Evolutionary conservation across 2,888 invertebrate species (phyloP).

Genomic region (Coenonympha glycerion): DNA sequence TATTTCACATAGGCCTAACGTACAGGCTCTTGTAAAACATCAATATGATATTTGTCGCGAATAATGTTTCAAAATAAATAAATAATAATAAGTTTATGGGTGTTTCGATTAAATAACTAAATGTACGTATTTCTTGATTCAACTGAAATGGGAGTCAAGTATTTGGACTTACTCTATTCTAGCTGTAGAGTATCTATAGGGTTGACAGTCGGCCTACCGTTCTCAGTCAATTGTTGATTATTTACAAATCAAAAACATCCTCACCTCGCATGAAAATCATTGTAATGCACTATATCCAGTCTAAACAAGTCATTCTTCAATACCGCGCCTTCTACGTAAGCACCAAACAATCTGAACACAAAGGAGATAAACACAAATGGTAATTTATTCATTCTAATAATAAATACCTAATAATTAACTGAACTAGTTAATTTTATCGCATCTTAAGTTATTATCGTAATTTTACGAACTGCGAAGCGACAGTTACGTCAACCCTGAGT

Average conservation of each 20-base stretch:
- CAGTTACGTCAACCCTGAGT: conserved; percentile 18
- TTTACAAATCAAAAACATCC: not conserved
- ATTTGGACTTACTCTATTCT: no score
- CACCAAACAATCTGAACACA: conserved; percentile 13
- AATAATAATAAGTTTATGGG: no score
- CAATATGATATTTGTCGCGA: no score
- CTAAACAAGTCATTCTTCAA: conserved; percentile 47
- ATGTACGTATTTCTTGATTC: no score
- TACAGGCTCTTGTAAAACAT: no score
- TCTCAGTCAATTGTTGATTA: not conserved
- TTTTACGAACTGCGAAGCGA: conserved; percentile 1
- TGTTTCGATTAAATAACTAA: no score
- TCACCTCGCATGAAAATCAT: conserved; percentile 76
- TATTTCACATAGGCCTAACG: no score
- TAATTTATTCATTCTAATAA: conserved; percentile 4
- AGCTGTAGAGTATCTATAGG: no score
- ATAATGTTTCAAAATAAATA: no score
- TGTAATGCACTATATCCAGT: conserved; percentile 74
- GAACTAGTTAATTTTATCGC: conserved; percentile 9
- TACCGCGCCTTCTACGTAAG: conserved; percentile 9
- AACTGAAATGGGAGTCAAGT: no score
- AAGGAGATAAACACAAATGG: not conserved
- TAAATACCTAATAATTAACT: no score
- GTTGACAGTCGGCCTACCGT: no score
- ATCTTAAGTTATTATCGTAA: conserved; percentile 7